A percentile compares a stretch with the other conserved stretches of the same genome.
phyloP scores from a whole-genome alignment of 2,113 vertebrate genomes.

The Rhodinocichla rosea region DNA sequence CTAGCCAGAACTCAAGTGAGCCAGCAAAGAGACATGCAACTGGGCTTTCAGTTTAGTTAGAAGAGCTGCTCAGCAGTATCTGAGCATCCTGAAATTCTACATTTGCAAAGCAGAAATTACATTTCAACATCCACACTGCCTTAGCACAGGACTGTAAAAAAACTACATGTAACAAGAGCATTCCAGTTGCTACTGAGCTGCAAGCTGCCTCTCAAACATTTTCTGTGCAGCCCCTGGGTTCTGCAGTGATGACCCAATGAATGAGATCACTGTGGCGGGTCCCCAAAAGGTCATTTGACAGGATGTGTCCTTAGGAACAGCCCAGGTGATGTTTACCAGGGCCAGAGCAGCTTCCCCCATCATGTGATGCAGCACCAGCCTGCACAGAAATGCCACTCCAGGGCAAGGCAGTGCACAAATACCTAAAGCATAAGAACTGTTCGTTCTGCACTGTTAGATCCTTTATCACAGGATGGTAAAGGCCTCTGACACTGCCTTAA shows the following conservation, averaged over 20 bases:
- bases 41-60: not conserved
- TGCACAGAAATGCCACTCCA: not conserved
- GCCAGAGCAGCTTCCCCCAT: not conserved
- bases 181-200: not conserved
- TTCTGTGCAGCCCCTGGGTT: not conserved
- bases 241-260: not conserved
- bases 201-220: not conserved
- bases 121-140: not conserved
- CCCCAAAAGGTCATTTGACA: not conserved
- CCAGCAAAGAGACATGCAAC: not conserved
- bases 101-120: not conserved
- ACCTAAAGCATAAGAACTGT: not conserved
- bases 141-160: not conserved
- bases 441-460: not conserved
- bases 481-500: too few species aligned
- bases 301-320: not conserved
- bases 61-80: not conserved
- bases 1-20: not conserved
- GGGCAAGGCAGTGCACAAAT: not conserved
- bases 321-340: not conserved
- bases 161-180: rapidly evolving
- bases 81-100: not conserved
- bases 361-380: not conserved
- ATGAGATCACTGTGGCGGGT: not conserved
- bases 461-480: not conserved